phyloP scores from a whole-genome alignment of 2,888 invertebrate genomes.

The Acleris laterana region DNA sequence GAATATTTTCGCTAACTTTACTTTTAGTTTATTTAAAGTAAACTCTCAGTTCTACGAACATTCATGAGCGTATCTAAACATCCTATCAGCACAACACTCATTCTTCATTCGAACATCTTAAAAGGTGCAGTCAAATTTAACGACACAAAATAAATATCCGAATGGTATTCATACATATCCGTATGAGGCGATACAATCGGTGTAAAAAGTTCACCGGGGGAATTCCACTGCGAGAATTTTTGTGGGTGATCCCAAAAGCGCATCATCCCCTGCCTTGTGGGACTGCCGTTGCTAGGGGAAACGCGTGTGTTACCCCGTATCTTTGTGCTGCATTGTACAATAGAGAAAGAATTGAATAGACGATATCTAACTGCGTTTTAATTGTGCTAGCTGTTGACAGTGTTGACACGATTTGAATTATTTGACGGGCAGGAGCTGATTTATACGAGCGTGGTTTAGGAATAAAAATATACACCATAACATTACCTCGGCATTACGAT shows the following conservation, averaged over 20 bases:
- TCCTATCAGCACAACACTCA: not conserved
- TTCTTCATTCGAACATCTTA: constrained; percentile 6
- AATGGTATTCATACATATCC: constrained; percentile 41
- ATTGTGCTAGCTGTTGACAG: constrained; percentile 68
- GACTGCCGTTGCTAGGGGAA: constrained; percentile 66
- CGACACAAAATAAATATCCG: constrained; percentile 24
- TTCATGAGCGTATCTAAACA: not conserved
- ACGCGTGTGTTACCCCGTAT: constrained; percentile 68
- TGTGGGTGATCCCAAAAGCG: constrained; percentile 67
- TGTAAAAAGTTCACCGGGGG: constrained; percentile 71
- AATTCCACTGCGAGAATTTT: constrained; percentile 71
- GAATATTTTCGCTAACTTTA: constrained; percentile 6
- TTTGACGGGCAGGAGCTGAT: constrained; percentile 61
- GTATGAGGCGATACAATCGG: constrained; percentile 45
- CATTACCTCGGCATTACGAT: constrained; percentile 36
- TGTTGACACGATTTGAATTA: constrained; percentile 70
- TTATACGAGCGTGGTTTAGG: constrained; percentile 62
- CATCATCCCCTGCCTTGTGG: constrained; percentile 61
- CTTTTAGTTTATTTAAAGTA: constrained; percentile 4
- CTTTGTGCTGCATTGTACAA: constrained; percentile 57
- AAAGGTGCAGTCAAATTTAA: constrained; percentile 17
- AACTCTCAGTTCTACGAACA: not conserved
- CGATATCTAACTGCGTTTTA: constrained; percentile 56
- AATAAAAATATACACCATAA: constrained; percentile 39
- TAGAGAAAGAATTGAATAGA: constrained; percentile 62